phyloP scores from a whole-genome alignment of 92 coral and sea anemone species.

The Muricea muricata region DNA sequence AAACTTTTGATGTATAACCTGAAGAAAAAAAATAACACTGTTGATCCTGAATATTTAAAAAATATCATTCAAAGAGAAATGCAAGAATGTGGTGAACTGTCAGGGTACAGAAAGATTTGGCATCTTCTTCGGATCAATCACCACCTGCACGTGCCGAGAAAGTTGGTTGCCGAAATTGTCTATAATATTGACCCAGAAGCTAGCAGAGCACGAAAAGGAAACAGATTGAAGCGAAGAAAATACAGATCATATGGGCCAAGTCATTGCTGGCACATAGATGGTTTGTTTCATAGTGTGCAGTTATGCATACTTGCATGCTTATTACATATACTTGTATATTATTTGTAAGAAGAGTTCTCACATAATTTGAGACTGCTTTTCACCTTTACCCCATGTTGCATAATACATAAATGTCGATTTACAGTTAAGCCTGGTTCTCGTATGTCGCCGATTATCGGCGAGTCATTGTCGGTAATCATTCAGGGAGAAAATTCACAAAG shows the following conservation, averaged over 20 bases:
- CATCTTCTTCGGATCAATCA: constrained; percentile 49
- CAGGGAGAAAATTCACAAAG: no score
- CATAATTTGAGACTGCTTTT: not conserved
- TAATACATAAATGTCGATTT: no score
- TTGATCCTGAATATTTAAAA: constrained; percentile 43
- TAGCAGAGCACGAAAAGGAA: constrained; percentile 38
- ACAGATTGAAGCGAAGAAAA: constrained; percentile 39
- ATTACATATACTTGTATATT: no score
- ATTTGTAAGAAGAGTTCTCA: no score
- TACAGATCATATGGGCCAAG: constrained; percentile 19
- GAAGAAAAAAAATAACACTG: constrained; percentile 37
- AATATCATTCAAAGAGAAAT: constrained; percentile 54
- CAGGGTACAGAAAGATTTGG: constrained; percentile 68
- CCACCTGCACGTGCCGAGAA: constrained; percentile 59
- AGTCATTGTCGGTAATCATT: no score
- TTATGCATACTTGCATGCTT: no score
- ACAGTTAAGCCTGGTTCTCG: no score
- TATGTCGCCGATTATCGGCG: no score
- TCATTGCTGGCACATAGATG: not conserved
- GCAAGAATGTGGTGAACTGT: constrained; percentile 63
- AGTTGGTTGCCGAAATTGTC: constrained; percentile 59
- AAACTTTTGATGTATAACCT: constrained; percentile 55
- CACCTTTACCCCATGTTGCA: no score
- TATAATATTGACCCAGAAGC: constrained; percentile 64
- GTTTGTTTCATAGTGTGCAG: not conserved